A percentile compares a stretch with the other conserved stretches of the same genome.
Evolutionary conservation across 2,888 invertebrate species (phyloP).

Genomic region (Bruchidius siliquastri): DNA sequence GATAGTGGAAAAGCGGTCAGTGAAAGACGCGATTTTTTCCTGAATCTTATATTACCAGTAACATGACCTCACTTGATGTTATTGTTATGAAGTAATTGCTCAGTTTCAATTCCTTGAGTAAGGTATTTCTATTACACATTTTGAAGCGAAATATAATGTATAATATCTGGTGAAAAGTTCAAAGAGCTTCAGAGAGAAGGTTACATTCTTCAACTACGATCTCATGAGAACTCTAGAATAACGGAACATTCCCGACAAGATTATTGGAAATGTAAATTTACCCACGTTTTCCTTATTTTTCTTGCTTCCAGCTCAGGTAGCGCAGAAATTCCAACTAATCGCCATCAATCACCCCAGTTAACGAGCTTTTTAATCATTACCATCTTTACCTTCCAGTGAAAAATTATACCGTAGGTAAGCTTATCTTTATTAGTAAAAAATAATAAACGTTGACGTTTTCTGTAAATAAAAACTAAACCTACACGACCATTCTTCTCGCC

Average conservation of each 20-base stretch:
- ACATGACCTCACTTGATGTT: too few relatives aligned
- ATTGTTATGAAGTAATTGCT: too few relatives aligned
- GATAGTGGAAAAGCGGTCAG: too few relatives aligned
- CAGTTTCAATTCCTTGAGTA: too few relatives aligned
- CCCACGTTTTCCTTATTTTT: neutral
- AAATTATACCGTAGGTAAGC: slow-evolving; percentile 1
- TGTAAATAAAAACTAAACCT: slow-evolving; percentile 19
- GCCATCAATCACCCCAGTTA: neutral
- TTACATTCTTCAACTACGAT: neutral
- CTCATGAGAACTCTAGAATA: neutral
- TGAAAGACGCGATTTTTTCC: too few relatives aligned
- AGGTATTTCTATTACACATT: too few relatives aligned
- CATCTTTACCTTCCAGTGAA: neutral
- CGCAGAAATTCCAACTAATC: neutral
- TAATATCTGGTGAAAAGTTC: too few relatives aligned
- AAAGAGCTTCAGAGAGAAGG: too few relatives aligned
- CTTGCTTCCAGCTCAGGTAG: neutral
- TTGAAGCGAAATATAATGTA: too few relatives aligned
- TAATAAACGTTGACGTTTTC: slow-evolving; percentile 29
- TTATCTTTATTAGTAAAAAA: slow-evolving; percentile 22
- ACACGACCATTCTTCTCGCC: slow-evolving; percentile 18
- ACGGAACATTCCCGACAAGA: neutral
- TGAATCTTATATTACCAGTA: too few relatives aligned
- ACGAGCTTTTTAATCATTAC: neutral
- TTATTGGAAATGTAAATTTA: neutral